Percentiles rank a stretch among this genome's conserved stretches.
Evolutionary conservation across 2,888 invertebrate genomes (phyloP).

Genomic region (Julus scandinavius): DNA sequence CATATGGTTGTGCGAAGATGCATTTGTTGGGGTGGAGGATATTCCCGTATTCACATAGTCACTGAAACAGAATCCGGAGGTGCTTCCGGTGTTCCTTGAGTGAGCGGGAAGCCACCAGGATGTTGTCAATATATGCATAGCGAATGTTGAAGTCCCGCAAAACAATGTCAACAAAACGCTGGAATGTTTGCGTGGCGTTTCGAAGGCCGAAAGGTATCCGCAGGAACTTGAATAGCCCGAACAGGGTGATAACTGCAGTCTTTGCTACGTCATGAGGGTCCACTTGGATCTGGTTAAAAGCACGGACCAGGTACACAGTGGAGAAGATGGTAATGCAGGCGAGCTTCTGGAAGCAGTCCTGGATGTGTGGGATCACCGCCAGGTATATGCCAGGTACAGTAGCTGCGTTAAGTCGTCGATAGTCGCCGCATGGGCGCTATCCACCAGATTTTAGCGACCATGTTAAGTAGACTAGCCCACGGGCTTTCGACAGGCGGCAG

Average conservation of each 20-base stretch:
- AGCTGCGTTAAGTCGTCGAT: neutral
- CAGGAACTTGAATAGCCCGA: slow-evolving; percentile 55
- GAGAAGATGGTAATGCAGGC: neutral
- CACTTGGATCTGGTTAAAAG: slow-evolving; percentile 44
- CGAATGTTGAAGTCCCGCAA: slow-evolving; percentile 52
- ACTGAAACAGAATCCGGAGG: slow-evolving; percentile 44
- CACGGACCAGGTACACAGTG: neutral
- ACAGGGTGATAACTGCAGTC: slow-evolving; percentile 18
- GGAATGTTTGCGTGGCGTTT: slow-evolving; percentile 61
- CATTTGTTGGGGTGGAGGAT: slow-evolving; percentile 35
- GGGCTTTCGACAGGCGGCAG: neutral
- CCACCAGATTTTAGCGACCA: neutral
- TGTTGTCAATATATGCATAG: slow-evolving; percentile 56
- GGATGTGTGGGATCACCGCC: neutral
- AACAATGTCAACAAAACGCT: slow-evolving; percentile 58
- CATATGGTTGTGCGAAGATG: neutral
- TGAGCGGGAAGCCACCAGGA: slow-evolving; percentile 59
- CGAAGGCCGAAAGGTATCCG: slow-evolving; percentile 59
- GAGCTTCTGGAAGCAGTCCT: neutral
- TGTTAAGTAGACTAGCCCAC: neutral
- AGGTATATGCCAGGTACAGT: neutral
- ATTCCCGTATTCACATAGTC: neutral
- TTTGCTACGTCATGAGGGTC: neutral
- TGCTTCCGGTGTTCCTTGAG: slow-evolving; percentile 64
- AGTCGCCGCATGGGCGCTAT: neutral